Base-by-base conservation (phyloP, 1,140 invertebrate species). In the Drosophila baimaii region DNA sequence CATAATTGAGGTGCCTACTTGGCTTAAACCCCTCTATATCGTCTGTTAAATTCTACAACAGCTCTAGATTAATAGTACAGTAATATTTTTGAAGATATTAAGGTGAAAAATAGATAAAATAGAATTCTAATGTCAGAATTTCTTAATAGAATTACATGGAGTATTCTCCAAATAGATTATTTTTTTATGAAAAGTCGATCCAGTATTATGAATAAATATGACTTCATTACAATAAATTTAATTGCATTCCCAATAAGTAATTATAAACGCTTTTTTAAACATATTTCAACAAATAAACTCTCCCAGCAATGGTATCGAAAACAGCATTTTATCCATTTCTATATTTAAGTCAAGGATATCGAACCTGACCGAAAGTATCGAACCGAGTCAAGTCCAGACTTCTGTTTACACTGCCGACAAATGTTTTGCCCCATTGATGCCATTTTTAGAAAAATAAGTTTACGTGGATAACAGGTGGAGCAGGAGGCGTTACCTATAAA, bases 381-480 rank as follows among this genome's bases (percentile, higher is more conserved):
- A 55, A 7, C 31, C 1, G 2, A 37, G 31, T 21, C 9, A 13
- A 33, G 33, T 31, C 17, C 51, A 33, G 29, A 35, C 29, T 12
- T n/a, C 5, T 55, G 3, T 55, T 55, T 23, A 23, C 52, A 23
- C 13, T 37, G 6, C 3, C 31, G n/a, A 39, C 52, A 55, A 55
- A 55, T 55, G 52, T 37, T 55, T 55, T 23, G 19, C 13, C 8
- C 2, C 5, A 10, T 5, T 31, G 25, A 15, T 27, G 47, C 41
- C 41, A 31, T 47, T 47, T 51, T 49, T 59, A 55, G 52, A 55
- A 55, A 55, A 37, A 17, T 3, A 21, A 39, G 52, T 37, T 55
- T n/a, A 55, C 31, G 52, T 52, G 51, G 51, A 21, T 21, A 2
- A 0, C 19, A 37, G 10, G 10, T 39, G 31, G 9, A 23, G 5